Base-by-base conservation (phyloP, 2,113 vertebrate genomes). In the Noctilio leporinus region DNA sequence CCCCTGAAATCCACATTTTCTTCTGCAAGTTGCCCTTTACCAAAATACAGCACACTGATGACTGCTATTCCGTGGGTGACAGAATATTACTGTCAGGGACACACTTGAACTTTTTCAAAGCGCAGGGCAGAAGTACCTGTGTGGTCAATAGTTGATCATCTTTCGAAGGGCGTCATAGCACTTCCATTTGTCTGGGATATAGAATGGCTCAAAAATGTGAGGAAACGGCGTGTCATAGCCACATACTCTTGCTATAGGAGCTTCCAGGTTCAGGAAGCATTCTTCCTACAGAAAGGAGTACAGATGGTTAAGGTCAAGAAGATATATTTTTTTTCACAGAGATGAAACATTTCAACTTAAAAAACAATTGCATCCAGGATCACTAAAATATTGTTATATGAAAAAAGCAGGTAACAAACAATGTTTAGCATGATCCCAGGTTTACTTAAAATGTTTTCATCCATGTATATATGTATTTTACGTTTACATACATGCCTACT, bases 101-200 rank as follows among this genome's bases (percentile, higher is more conserved):
- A 40, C 62, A 76, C 10, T 2, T 8, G 9, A 72, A 24, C 19
- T 62, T 70, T 77, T n/a, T 49, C 8, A 20, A 78, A 67, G 49
- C 14, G 4, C 6, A 53, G 19, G 26, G 20, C 14, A 2, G 30
- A 95, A 98, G 97, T 95, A 98, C 98, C 98, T 96, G 38, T 43
- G 35, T 2, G 19, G 70, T 99, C 97, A 99, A 97, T 99, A 99
- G 97, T 99, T 99, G 97, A 99, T 99, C 99, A 99, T 99, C 97
- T 96, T 99, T 96, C 98, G 99, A 96, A 99, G 98, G 40, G 99
- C 99, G 4, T 99, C 99, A 81, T 99, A 99, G 97, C 99, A 99
- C 97, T 99, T 99, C 99, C 99, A 99, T 97, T 99, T 99, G 98
- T 99, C 99, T 93, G 99, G 99, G 98, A 99, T 99, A 98, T 99